These are phyloP conservation scores for Morus bassanus DNA, from an alignment of 2,797 vertebrate species.

Conservation along the genomic window DNA sequence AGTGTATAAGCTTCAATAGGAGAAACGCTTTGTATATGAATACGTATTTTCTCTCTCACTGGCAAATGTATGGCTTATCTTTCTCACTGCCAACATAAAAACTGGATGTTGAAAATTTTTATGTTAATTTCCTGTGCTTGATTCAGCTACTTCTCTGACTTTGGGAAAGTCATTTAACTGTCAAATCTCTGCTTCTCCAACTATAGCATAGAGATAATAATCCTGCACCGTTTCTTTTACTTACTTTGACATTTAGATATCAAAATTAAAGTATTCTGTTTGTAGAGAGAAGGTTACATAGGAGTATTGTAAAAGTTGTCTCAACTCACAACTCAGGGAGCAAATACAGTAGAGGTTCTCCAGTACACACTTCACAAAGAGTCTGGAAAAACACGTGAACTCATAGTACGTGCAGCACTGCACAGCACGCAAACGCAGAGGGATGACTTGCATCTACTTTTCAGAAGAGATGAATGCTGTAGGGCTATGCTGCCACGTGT, in stretches of 20 bases:
- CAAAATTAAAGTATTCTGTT: slow-evolving; percentile 3
- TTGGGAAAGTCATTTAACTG: slow-evolving; percentile 34
- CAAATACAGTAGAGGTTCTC: background rate
- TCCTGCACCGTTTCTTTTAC: slow-evolving; percentile 6
- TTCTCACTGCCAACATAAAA: background rate
- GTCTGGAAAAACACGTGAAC: background rate
- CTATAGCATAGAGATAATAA: slow-evolving; percentile 20
- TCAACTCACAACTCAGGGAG: background rate
- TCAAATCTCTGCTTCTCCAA: slow-evolving; percentile 5
- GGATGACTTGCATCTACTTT: slow-evolving; percentile 9
- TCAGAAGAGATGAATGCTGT: background rate
- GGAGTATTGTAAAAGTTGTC: slow-evolving; percentile 4
- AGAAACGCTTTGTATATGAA: background rate
- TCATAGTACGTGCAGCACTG: background rate
- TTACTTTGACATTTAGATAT: slow-evolving; percentile 26
- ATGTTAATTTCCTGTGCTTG: background rate
- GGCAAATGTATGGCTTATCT: background rate
- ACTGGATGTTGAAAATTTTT: background rate
- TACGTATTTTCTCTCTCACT: background rate
- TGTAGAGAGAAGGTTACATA: background rate
- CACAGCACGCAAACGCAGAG: background rate
- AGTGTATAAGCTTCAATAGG: background rate
- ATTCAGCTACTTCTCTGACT: slow-evolving; percentile 7
- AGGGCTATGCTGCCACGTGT: background rate
- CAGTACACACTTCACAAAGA: background rate